Percentiles rank a stretch among this genome's conserved stretches.
Evolutionary conservation across 2,797 vertebrate genomes (phyloP).

Genomic region (Eidolon dupreanum): DNA sequence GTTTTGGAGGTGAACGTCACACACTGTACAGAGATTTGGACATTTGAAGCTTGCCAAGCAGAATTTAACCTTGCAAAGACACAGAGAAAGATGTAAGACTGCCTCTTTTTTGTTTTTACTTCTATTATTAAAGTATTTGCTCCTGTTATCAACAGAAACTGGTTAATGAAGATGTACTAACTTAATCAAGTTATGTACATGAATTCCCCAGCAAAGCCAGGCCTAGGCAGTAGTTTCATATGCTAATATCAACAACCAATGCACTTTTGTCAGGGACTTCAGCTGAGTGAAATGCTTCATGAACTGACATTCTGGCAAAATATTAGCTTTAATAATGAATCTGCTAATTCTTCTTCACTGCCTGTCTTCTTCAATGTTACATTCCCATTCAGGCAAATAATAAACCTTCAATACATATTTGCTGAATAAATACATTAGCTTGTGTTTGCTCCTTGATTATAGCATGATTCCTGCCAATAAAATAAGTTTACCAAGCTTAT

Average conservation of each 20-base stretch:
- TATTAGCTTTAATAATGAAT: conserved; percentile 53
- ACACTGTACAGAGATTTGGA: neutral
- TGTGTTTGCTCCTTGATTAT: neutral
- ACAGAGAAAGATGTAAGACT: neutral
- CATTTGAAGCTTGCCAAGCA: neutral
- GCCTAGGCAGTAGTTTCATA: neutral
- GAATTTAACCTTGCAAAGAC: neutral
- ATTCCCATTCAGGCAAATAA: neutral
- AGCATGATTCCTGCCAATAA: neutral
- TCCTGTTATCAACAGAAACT: conserved; percentile 25
- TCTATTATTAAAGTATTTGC: conserved; percentile 5
- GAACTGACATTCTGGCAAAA: conserved; percentile 41
- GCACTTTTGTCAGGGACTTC: neutral
- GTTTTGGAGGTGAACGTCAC: neutral
- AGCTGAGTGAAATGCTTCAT: conserved; percentile 37
- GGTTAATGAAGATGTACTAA: neutral
- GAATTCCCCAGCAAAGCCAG: neutral
- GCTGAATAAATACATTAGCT: neutral
- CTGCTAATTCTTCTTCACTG: conserved; percentile 53
- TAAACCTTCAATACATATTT: neutral
- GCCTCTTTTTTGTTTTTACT: neutral
- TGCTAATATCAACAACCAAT: neutral
- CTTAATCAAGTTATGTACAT: neutral
- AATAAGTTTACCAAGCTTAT: neutral
- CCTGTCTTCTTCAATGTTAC: conserved; percentile 18